These are phyloP conservation scores for Megaceryle alcyon DNA, from an alignment of 2,797 vertebrate genomes.

Conservation along the genomic window DNA sequence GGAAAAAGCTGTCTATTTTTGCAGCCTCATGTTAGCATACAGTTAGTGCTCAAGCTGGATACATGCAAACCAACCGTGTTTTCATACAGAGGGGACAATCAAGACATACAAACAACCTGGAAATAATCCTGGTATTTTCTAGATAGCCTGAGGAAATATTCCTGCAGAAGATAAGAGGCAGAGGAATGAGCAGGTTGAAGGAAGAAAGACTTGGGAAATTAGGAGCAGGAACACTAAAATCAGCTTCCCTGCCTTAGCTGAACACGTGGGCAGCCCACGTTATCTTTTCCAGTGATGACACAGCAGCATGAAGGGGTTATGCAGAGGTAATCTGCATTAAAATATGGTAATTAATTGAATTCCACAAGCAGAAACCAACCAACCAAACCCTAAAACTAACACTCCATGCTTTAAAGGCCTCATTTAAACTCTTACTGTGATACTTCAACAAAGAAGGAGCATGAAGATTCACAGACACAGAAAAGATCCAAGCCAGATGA, in stretches of 20 bases:
- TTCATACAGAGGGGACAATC: rapidly evolving
- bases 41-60: not conserved
- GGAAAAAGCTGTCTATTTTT: not conserved
- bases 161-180: not conserved
- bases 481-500: not conserved
- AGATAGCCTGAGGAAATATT: not conserved
- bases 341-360: not conserved
- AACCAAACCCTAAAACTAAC: too few relatives aligned
- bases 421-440: not conserved
- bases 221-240: not conserved
- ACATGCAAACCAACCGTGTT: rapidly evolving
- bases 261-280: rapidly evolving
- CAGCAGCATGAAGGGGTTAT: not conserved
- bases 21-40: not conserved
- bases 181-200: not conserved
- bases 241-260: not conserved
- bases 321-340: not conserved
- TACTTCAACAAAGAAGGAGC: not conserved
- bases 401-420: not conserved
- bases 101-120: rapidly evolving
- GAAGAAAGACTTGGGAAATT: not conserved
- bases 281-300: not conserved
- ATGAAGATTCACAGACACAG: not conserved
- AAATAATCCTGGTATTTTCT: not conserved
- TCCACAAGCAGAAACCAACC: not conserved